phyloP scores from a whole-genome alignment of 2,113 vertebrate species.

The Petrocephalus zakoni region DNA sequence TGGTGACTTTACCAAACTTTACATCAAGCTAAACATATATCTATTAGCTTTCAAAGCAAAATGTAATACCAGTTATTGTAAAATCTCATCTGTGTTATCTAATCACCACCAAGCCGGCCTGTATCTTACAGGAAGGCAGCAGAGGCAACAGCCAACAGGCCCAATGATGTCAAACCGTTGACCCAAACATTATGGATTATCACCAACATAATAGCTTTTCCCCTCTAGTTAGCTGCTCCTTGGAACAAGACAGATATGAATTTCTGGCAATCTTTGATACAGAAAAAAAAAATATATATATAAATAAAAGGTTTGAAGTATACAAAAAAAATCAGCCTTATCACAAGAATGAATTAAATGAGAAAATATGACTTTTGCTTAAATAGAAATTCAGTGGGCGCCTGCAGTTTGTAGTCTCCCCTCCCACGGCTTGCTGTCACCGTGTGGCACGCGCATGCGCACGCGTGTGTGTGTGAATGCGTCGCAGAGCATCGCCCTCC shows the following conservation, averaged over 20 bases:
- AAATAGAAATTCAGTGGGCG: not conserved
- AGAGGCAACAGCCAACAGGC: not conserved
- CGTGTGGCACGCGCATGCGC: not conserved
- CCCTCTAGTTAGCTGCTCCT: not conserved
- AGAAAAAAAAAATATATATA: not conserved
- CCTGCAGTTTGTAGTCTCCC: not conserved
- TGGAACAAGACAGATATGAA: not conserved
- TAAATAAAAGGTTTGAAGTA: not conserved
- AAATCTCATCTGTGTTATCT: not conserved
- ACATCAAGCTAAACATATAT: not conserved
- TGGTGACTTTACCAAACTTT: not conserved
- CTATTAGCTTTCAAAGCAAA: not conserved
- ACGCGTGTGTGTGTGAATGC: too few relatives aligned
- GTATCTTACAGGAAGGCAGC: not conserved
- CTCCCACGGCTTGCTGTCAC: not conserved
- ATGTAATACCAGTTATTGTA: not conserved
- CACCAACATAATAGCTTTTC: not conserved
- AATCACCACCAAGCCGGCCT: not conserved
- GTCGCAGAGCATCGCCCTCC: not conserved
- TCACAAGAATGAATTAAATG: not conserved
- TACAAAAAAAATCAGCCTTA: not conserved
- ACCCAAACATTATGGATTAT: not conserved
- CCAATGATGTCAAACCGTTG: not conserved
- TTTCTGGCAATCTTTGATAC: not conserved
- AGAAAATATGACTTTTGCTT: not conserved